These are phyloP conservation scores for Sarcoramphus papa DNA, from an alignment of 2,797 vertebrate species.

Conservation along the genomic window DNA sequence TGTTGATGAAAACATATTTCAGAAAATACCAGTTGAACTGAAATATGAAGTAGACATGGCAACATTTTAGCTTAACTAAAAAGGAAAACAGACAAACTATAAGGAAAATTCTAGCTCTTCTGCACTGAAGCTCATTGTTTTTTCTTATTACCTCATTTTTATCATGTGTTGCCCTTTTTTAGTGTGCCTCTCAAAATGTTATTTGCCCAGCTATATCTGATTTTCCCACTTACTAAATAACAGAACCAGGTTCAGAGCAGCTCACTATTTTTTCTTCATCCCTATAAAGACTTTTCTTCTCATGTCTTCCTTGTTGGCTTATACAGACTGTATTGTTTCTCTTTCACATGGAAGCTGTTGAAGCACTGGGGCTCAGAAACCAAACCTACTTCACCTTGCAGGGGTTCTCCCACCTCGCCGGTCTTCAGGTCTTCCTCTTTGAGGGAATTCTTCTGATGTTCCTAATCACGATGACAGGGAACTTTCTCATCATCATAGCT, in stretches of 20 bases:
- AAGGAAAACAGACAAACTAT: neutral
- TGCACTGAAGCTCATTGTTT: neutral
- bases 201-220: neutral
- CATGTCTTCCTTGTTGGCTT: neutral
- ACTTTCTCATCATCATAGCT: conserved; percentile 34
- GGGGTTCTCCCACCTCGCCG: neutral
- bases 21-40: neutral
- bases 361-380: neutral
- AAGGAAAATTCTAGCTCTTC: neutral
- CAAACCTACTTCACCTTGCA: conserved; percentile 44
- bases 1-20: neutral
- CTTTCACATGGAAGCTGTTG: neutral
- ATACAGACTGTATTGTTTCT: neutral
- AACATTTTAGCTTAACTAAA: neutral
- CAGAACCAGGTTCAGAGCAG: neutral
- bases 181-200: neutral
- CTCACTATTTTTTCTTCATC: neutral
- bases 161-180: neutral
- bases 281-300: neutral
- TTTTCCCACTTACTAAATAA: neutral
- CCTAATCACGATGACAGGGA: conserved; percentile 18
- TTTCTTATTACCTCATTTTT: neutral
- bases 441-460: conserved; percentile 22
- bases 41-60: neutral
- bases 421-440: conserved; percentile 22